Conservation (phyloP, 1,140 invertebrate genomes). For the Ceratosolen fusciceps region DNA sequence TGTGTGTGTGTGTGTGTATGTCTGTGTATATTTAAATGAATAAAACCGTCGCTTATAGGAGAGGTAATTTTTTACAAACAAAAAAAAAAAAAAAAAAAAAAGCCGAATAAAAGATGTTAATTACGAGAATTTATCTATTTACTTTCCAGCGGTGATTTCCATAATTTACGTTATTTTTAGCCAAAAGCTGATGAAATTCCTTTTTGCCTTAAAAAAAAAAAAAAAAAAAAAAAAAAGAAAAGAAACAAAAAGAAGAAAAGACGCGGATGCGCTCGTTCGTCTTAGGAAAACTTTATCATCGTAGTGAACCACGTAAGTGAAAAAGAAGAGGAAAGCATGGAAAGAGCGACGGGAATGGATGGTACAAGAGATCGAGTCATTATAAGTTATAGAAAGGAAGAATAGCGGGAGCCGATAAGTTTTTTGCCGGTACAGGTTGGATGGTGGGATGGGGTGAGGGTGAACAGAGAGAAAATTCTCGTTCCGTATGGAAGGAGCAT, state of each 20-base stretch:
- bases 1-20: too few species aligned
- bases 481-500: not conserved
- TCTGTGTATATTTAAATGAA: not conserved
- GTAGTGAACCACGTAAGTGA: not conserved
- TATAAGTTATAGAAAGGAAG: too few species aligned
- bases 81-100: too few species aligned
- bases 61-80: not conserved
- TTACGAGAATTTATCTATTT: not conserved
- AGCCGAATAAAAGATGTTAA: too few species aligned
- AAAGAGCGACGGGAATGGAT: not conserved
- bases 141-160: not conserved
- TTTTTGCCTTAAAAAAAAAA: not conserved
- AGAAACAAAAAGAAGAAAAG: too few species aligned
- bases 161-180: not conserved
- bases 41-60: not conserved
- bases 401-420: too few species aligned
- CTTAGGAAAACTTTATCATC: not conserved
- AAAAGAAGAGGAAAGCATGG: not conserved
- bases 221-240: not conserved
- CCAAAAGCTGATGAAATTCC: not conserved
- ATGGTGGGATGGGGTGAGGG: too few species aligned
- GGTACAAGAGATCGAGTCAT: not conserved
- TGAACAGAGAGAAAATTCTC: conserved; percentile 17
- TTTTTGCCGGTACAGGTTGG: too few species aligned
- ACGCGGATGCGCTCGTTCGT: not conserved